A percentile compares a stretch with the other conserved stretches of the same genome.
These are phyloP conservation scores for Macrotrachela quadricornifera DNA, from an alignment of 1,140 invertebrate species.

Conservation along the genomic window DNA sequence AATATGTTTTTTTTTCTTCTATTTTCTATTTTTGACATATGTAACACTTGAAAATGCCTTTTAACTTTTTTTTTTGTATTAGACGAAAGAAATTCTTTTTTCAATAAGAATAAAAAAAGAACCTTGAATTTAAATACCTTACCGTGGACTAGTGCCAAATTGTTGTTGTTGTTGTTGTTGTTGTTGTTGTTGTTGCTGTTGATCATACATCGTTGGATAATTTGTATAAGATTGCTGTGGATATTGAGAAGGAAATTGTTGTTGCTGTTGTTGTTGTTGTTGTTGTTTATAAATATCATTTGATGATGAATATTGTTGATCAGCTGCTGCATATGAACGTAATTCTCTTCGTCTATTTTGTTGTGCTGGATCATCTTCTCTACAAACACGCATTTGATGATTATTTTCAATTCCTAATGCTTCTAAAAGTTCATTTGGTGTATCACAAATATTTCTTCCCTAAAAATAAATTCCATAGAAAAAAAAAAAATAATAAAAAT, in stretches of 20 bases:
- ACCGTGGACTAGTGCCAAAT: no score
- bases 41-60: no score
- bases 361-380: not conserved
- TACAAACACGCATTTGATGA: constrained; percentile 1
- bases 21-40: no score
- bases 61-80: no score
- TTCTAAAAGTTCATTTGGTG: constrained; percentile 1
- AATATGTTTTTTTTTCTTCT: no score
- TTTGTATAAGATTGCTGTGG: not conserved
- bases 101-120: no score
- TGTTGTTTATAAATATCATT: not conserved
- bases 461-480: not conserved
- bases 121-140: no score
- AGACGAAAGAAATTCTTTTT: no score
- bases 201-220: not conserved
- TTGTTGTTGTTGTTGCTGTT: not conserved
- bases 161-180: not conserved
- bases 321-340: not conserved
- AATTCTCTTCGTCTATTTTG: not conserved
- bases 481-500: no score
- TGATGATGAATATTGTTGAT: no score
- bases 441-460: constrained; percentile 4
- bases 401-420: constrained; percentile 6
- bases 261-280: not conserved
- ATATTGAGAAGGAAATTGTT: not conserved